These are phyloP conservation scores for Myrmecophaga tridactyla DNA, from an alignment of 2,113 vertebrate species.

Conservation along the genomic window DNA sequence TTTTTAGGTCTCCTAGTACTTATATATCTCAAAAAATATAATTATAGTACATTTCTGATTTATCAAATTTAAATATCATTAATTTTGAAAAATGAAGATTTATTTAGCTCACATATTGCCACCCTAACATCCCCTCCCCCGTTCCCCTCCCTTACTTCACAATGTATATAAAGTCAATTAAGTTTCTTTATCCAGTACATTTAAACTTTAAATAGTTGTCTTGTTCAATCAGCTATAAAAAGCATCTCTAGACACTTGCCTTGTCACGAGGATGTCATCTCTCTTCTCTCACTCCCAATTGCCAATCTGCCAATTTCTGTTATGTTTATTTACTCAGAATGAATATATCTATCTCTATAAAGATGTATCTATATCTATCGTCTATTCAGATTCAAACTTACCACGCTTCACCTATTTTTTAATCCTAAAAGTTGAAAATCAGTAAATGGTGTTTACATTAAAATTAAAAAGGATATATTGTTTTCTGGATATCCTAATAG, in stretches of 20 bases:
- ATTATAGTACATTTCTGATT: neutral
- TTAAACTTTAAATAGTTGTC: neutral
- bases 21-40: neutral
- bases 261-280: neutral
- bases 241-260: neutral
- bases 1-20: neutral
- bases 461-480: neutral
- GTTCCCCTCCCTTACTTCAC: too few species aligned
- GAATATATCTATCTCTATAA: neutral
- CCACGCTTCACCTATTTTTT: neutral
- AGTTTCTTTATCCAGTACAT: neutral
- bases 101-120: neutral
- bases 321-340: neutral
- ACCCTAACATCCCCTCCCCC: neutral
- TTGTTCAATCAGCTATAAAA: neutral
- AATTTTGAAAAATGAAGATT: neutral
- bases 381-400: neutral
- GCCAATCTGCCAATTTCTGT: neutral
- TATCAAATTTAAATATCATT: neutral
- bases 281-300: neutral
- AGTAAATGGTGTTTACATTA: neutral
- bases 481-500: neutral
- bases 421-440: slow-evolving; percentile 8
- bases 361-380: too few species aligned
- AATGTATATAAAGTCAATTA: neutral